A percentile compares a stretch with the other conserved stretches of the same genome.
Conservation (phyloP, 2,888 invertebrate genomes). For the Heliothis peltigera region DNA sequence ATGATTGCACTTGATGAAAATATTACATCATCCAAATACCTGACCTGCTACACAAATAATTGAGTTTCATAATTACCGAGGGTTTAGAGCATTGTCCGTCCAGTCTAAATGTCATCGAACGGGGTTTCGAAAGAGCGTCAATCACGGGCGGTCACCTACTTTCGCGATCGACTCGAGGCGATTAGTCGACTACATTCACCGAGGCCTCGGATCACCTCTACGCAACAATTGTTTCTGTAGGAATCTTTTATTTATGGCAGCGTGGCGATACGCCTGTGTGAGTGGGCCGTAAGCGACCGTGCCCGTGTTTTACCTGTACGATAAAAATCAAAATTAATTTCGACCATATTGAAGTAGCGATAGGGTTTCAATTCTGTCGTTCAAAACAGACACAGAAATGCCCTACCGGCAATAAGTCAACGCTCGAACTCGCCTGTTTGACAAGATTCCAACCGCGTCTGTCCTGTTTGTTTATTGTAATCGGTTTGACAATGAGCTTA, state of each 20-base stretch:
- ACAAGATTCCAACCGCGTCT: slow-evolving; percentile 90
- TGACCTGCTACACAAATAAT: slow-evolving; percentile 65
- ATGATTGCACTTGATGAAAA: slow-evolving; percentile 31
- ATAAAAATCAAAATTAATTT: slow-evolving; percentile 58
- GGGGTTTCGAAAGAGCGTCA: slow-evolving; percentile 88
- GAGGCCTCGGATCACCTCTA: slow-evolving; percentile 88
- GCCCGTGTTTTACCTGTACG: slow-evolving; percentile 88
- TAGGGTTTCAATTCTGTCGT: slow-evolving; percentile 69
- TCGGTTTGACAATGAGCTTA: slow-evolving; percentile 90
- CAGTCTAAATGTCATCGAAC: slow-evolving; percentile 89
- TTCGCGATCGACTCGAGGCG: slow-evolving; percentile 88
- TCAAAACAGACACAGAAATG: slow-evolving; percentile 79
- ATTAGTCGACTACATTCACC: slow-evolving; percentile 88
- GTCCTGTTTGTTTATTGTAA: slow-evolving; percentile 90
- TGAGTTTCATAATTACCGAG: slow-evolving; percentile 83
- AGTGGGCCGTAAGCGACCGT: slow-evolving; percentile 80
- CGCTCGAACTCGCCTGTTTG: slow-evolving; percentile 90
- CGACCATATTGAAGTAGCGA: slow-evolving; percentile 53
- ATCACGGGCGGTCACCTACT: slow-evolving; percentile 90
- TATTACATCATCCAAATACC: slow-evolving; percentile 42
- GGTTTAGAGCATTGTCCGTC: slow-evolving; percentile 84
- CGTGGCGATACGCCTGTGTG: slow-evolving; percentile 80
- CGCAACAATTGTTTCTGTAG: slow-evolving; percentile 90
- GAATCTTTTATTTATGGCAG: slow-evolving; percentile 90
- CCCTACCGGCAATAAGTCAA: slow-evolving; percentile 90